Base-by-base conservation (phyloP, 2,113 vertebrate genomes). In the Thalassarche chlororhynchos region DNA sequence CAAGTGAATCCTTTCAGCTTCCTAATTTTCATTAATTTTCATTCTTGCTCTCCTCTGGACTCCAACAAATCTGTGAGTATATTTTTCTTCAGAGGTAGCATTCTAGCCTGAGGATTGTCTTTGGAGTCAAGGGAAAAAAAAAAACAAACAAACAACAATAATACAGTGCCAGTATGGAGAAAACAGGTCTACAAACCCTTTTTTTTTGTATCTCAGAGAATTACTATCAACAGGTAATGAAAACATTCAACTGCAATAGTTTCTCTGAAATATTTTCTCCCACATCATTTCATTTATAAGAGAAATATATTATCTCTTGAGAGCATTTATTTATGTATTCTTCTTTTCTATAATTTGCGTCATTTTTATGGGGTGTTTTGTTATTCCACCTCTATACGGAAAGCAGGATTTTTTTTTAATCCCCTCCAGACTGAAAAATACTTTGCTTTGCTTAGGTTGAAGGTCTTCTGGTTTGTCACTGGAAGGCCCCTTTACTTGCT, bases 401-500 rank as follows among this genome's bases (percentile, higher is more conserved):
- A 82, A 77, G 18, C 12, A 76, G 31, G 26, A 46, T 26, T 6
- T 26, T 51, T 49, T 71, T 93, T 81, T 55, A 58, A 84, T 78
- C 84, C 54, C 15, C 14, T 94, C 55, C 55, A 72, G 55, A 65
- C 20, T 24, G 60, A 93, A 89, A 92, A 89, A 92, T 95, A 76
- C 90, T 94, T 87, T 80, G 65, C 74, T 89, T 93, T 79, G 38
- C 72, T 90, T 85, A 92, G 94, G 82, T 92, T 97, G 97, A 94
- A 94, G 90, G 95, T 96, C 96, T 97, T 97, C 88, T 93, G 93
- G 84, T 95, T 97, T 98, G 97, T 97, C 93, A 96, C 80, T 88
- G 70, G 78, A 94, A 94, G 89, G 85, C 75, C 95, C 69, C 96
- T 95, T 97, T 98, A 97, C 98, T 99, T 98, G 98, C 98, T 98